These are phyloP conservation scores for Adelognathus sp. DNA, from an alignment of 2,888 invertebrate species.

Conservation along the genomic window DNA sequence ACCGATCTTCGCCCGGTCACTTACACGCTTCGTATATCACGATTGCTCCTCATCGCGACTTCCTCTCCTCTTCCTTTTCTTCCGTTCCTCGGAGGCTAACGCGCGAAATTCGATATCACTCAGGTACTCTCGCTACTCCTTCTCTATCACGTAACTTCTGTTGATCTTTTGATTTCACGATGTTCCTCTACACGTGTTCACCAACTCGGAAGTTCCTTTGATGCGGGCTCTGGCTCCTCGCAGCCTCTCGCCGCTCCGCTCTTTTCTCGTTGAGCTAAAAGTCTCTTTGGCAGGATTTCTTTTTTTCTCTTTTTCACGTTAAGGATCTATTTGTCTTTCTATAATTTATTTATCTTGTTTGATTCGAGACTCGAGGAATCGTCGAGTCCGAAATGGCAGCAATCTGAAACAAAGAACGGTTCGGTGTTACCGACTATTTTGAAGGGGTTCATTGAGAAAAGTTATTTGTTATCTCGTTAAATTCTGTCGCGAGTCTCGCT, in stretches of 20 bases:
- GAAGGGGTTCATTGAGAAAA: background rate
- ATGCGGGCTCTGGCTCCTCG: constrained; percentile 36
- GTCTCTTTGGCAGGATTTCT: constrained; percentile 43
- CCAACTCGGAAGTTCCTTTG: constrained; percentile 30
- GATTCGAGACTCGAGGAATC: background rate
- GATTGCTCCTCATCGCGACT: constrained; percentile 48
- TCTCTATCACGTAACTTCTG: constrained; percentile 19
- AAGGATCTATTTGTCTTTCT: background rate
- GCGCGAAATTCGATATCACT: constrained; percentile 52
- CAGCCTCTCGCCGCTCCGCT: background rate
- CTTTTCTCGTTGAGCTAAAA: constrained; percentile 17
- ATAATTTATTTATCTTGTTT: constrained; percentile 24
- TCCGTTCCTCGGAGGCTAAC: background rate
- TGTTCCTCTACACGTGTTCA: constrained; percentile 36
- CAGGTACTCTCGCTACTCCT: constrained; percentile 6
- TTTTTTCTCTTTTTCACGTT: background rate
- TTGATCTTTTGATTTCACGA: constrained; percentile 33
- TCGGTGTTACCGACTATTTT: background rate
- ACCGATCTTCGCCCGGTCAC: constrained; percentile 46
- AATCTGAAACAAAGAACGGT: constrained; percentile 43
- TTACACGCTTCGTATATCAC: constrained; percentile 47
- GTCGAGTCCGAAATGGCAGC: background rate
- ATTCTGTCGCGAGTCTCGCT: background rate
- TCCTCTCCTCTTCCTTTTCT: constrained; percentile 18
- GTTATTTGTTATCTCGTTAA: background rate